A percentile compares a stretch with the other conserved stretches of the same genome.
These are phyloP conservation scores for Akabosia matsudoensis DNA, from an alignment of 1,140 invertebrate genomes.

Conservation along the genomic window DNA sequence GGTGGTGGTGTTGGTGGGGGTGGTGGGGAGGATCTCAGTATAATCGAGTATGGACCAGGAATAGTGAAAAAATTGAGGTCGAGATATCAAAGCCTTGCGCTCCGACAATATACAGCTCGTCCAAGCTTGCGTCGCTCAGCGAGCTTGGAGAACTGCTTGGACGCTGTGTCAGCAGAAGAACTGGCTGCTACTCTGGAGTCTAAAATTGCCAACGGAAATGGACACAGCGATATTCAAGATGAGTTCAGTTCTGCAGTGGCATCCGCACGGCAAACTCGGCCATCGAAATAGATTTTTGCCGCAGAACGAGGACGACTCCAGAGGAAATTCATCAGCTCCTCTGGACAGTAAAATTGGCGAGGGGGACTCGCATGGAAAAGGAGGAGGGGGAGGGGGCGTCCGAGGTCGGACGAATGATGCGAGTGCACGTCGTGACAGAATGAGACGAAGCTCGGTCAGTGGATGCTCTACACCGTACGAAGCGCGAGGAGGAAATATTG, in stretches of 20 bases:
- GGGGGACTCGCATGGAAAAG: neutral
- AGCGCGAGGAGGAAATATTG: slow-evolving; percentile 44
- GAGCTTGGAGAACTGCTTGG: slow-evolving; percentile 77
- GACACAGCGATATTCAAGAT: slow-evolving; percentile 50
- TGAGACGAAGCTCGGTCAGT: slow-evolving; percentile 81
- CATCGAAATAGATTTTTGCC: neutral
- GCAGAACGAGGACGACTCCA: neutral
- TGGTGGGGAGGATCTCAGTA: slow-evolving; percentile 39
- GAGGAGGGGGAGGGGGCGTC: neutral
- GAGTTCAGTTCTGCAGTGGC: slow-evolving; percentile 30
- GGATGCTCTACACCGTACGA: slow-evolving; percentile 63
- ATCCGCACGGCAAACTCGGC: slow-evolving; percentile 24
- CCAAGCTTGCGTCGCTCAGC: slow-evolving; percentile 69
- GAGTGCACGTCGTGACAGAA: slow-evolving; percentile 57
- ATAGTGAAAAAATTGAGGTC: slow-evolving; percentile 82
- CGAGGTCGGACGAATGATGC: slow-evolving; percentile 33
- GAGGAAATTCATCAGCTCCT: neutral
- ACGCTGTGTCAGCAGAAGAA: slow-evolving; percentile 54
- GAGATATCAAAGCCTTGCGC: slow-evolving; percentile 75
- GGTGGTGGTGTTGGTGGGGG: slow-evolving; percentile 24
- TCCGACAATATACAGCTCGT: slow-evolving; percentile 57
- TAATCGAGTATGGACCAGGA: slow-evolving; percentile 79
- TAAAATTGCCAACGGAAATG: slow-evolving; percentile 19
- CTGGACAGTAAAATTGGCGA: neutral
- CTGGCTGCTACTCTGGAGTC: neutral